phyloP scores from a whole-genome alignment of 2,888 invertebrate genomes.

The Dromius quadrimaculatus region DNA sequence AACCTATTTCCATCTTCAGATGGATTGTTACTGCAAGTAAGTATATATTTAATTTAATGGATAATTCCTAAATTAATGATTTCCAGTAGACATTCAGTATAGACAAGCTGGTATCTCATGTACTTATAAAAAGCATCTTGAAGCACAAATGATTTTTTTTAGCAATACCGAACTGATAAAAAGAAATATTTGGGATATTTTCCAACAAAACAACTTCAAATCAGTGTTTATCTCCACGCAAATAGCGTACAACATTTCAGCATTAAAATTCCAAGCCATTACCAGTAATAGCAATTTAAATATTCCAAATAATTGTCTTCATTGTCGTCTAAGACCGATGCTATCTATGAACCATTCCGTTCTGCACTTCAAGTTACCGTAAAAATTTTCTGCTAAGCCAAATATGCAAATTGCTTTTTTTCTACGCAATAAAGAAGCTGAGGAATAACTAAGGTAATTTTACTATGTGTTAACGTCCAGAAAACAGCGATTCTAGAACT shows the following conservation, averaged over 20 bases:
- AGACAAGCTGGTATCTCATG: too few species aligned
- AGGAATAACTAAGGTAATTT: conserved; percentile 11
- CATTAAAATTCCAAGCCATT: background rate
- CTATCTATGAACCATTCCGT: background rate
- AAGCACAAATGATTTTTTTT: too few species aligned
- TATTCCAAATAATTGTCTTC: background rate
- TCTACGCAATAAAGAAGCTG: background rate
- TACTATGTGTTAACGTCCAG: background rate
- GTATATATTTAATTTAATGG: too few species aligned
- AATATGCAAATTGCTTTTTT: conserved; percentile 23
- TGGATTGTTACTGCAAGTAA: too few species aligned
- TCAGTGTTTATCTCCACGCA: too few species aligned
- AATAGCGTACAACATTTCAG: too few species aligned
- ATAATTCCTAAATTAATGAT: too few species aligned
- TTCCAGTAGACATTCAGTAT: too few species aligned
- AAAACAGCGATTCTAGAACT: too few species aligned
- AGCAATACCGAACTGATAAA: background rate
- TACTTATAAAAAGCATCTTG: too few species aligned
- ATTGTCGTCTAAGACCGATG: conserved; percentile 3
- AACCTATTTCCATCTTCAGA: too few species aligned
- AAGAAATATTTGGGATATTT: background rate
- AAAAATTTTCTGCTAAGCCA: background rate
- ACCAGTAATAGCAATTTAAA: background rate
- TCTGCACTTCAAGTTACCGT: background rate
- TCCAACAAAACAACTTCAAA: too few species aligned